These are phyloP conservation scores for Periophthalmus modestus DNA, from an alignment of 2,113 vertebrate genomes.

Conservation along the genomic window DNA sequence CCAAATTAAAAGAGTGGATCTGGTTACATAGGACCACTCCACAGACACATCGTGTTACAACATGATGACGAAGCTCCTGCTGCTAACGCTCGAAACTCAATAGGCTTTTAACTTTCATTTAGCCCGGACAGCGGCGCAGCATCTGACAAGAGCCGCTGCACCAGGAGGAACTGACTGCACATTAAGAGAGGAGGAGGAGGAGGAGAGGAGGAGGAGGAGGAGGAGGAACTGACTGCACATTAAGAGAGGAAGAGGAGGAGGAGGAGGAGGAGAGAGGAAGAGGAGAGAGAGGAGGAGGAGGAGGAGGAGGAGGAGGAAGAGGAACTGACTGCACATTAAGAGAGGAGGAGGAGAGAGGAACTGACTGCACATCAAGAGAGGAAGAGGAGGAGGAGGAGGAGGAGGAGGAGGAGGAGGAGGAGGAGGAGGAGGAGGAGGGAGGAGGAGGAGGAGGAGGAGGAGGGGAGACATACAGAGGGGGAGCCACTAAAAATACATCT, in stretches of 20 bases:
- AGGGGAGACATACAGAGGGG: not conserved
- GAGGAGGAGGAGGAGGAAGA: too few relatives aligned
- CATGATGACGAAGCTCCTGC: conserved; percentile 46
- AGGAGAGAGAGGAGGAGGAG: too few relatives aligned
- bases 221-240: too few relatives aligned
- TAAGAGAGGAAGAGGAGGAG: not conserved
- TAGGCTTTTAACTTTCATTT: conserved; percentile 71
- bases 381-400: too few relatives aligned
- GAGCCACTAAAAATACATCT: conserved; percentile 3
- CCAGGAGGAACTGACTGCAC: too few relatives aligned
- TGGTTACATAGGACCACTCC: conserved; percentile 49
- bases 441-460: not conserved
- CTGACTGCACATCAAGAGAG: too few relatives aligned
- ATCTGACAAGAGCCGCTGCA: conserved; percentile 46
- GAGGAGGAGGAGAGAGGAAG: not conserved
- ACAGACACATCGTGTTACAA: conserved; percentile 56
- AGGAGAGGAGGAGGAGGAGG: not conserved
- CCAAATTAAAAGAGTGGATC: conserved; percentile 73
- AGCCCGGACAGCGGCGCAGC: conserved; percentile 42
- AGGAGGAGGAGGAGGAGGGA: not conserved
- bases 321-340: too few relatives aligned
- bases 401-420: too few relatives aligned
- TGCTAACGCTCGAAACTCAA: conserved; percentile 61
- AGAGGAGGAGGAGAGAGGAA: too few relatives aligned
- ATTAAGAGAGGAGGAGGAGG: too few relatives aligned